These are phyloP conservation scores for Setipinna tenuifilis DNA, from an alignment of 2,797 vertebrate genomes.

Conservation along the genomic window DNA sequence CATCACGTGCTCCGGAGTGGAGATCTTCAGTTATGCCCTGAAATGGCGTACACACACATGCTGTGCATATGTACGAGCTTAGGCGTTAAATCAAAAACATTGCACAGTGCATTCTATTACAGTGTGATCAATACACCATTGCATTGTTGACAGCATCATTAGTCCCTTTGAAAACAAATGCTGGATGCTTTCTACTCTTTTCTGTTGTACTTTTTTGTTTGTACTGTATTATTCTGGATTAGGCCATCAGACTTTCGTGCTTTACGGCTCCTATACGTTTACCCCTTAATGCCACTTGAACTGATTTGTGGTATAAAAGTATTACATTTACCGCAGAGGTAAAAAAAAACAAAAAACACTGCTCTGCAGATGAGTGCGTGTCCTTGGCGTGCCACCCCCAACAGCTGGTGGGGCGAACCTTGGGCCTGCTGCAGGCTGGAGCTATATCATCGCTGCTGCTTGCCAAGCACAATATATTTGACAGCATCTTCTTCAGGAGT, in stretches of 20 bases:
- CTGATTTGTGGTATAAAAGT: slow-evolving; percentile 64
- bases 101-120: background rate
- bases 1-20: background rate
- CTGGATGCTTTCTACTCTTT: background rate
- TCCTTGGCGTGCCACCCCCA: slow-evolving; percentile 47
- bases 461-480: background rate
- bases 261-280: background rate
- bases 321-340: slow-evolving; percentile 58
- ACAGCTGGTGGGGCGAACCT: slow-evolving; percentile 57
- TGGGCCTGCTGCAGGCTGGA: background rate
- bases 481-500: background rate
- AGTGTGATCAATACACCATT: background rate
- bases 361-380: slow-evolving; percentile 46
- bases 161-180: background rate
- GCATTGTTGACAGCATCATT: background rate
- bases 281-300: slow-evolving; percentile 46
- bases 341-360: slow-evolving; percentile 36
- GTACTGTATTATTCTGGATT: background rate
- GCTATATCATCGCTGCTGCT: background rate
- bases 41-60: slow-evolving; percentile 11
- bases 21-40: background rate
- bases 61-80: background rate
- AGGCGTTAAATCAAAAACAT: background rate
- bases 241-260: background rate
- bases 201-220: background rate